Evolutionary conservation across 2,888 invertebrate genomes (phyloP).

Genomic region (Thera obeliscata): DNA sequence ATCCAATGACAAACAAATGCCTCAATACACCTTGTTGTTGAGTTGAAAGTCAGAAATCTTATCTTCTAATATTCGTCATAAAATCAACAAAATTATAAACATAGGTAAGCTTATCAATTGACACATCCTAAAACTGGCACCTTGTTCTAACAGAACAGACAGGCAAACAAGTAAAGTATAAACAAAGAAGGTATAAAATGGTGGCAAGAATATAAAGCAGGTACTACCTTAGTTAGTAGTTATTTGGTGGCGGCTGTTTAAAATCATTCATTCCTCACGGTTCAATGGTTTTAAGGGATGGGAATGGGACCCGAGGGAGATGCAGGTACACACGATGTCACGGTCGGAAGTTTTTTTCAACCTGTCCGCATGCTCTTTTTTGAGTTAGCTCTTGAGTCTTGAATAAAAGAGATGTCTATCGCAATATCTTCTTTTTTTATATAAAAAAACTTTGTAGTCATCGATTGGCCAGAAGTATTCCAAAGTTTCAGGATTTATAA

Average conservation of each 20-base stretch:
- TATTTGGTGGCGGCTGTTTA: constrained; percentile 51
- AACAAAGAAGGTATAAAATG: constrained; percentile 21
- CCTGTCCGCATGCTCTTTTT: constrained; percentile 52
- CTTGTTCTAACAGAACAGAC: constrained; percentile 38
- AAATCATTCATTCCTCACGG: constrained; percentile 74
- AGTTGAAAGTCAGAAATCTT: not conserved
- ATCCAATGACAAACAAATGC: not conserved
- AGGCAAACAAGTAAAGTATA: constrained; percentile 42
- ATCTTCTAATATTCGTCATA: constrained; percentile 9
- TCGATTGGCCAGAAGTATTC: not conserved
- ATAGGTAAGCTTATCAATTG: constrained; percentile 22
- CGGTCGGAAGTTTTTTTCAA: constrained; percentile 55
- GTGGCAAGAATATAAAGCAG: constrained; percentile 63
- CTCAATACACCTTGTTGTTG: not conserved
- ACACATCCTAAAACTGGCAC: constrained; percentile 29
- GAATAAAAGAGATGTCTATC: not conserved
- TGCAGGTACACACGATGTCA: constrained; percentile 65
- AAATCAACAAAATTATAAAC: constrained; percentile 24
- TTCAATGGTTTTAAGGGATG: constrained; percentile 67
- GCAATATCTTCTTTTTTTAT: no score
- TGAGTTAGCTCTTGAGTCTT: constrained; percentile 42
- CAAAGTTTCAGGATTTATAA: not conserved
- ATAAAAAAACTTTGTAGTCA: no score
- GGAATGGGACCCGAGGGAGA: constrained; percentile 64
- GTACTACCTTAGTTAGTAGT: constrained; percentile 41